Evolutionary conservation across 2,113 vertebrate species (phyloP), one percentile per base, ranked within the genome.

Genomic region (Uria lomvia): DNA sequence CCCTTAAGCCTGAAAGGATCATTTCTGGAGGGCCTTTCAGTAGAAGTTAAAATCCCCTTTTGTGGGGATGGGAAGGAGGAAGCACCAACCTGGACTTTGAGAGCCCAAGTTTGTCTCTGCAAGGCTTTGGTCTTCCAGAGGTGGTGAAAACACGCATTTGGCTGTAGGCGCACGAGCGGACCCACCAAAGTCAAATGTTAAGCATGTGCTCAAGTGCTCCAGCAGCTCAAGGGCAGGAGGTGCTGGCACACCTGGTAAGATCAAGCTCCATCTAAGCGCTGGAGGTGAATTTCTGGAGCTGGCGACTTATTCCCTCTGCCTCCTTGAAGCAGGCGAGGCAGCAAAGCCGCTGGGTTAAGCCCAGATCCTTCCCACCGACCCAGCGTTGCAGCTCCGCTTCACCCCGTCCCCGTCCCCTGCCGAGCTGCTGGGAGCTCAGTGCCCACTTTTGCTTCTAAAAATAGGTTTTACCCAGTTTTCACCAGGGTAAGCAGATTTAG

Each of bases 371-470:
- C 24, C 26, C 29, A 38, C 12, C 15, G 16, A 43, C n/a, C 15
- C 45, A 24, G 32, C 1, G 3, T 55, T 43, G 63, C 63, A 62
- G 70, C 27, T 68, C n/a, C 0, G 0, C 26, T 68, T 52, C 2
- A 0, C 13, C 32, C 53, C 3, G 2, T n/a, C 26, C 47, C 5
- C 2, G 12, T 22, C 21, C n/a, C 36, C 32, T 15, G 42, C 5
- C 5, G 3, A 40, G 27, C 27, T 40, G 24, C 70, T 24, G 53
- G 24, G 22, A 70, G 8, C 24, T 65, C 30, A 12, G 43, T 2
- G 4, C 29, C 60, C 27, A 8, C 24, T 11, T 68, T 43, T 34
- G 32, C 67, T 60, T 60, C 50, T 40, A 15, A 68, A 63, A 73
- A 36, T 5, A 67, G 26, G 10, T 36, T 53, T 49, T n/a, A 7